phyloP scores from a whole-genome alignment of 2,797 vertebrate genomes.

The Mycteria americana region DNA sequence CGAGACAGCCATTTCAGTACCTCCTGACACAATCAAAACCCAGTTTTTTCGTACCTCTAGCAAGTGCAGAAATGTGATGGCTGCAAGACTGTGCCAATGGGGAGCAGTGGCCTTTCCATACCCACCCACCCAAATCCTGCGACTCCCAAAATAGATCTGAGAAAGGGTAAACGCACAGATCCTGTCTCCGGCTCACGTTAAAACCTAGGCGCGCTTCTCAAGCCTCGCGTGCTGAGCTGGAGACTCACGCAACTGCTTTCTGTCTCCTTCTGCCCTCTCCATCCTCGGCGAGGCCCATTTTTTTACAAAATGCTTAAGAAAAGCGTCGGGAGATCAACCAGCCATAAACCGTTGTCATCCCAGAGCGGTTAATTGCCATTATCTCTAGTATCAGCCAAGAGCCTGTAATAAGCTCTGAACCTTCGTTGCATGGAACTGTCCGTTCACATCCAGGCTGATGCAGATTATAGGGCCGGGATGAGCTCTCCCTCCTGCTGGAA shows the following conservation, averaged over 20 bases:
- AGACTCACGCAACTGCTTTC: neutral
- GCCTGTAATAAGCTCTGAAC: neutral
- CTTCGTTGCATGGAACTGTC: neutral
- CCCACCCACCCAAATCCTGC: neutral
- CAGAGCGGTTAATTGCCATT: neutral
- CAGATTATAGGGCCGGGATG: neutral
- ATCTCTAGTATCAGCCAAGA: neutral
- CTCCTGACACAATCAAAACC: neutral
- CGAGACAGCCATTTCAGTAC: neutral
- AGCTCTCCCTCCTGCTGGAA: neutral
- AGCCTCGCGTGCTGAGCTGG: neutral
- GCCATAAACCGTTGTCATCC: neutral
- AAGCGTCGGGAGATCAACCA: neutral
- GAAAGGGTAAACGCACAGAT: neutral
- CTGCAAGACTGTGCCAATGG: neutral
- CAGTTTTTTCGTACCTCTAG: rapidly evolving
- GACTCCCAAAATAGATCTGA: neutral
- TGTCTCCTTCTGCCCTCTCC: neutral
- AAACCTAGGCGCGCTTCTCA: neutral
- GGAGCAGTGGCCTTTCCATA: neutral
- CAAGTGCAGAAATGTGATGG: neutral
- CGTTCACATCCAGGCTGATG: neutral
- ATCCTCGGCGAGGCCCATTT: neutral
- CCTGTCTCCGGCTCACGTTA: neutral
- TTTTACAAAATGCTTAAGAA: neutral